A percentile compares a stretch with the other conserved stretches of the same genome.
Evolutionary conservation across 2,113 vertebrate species (phyloP).

Genomic region (Conger conger): DNA sequence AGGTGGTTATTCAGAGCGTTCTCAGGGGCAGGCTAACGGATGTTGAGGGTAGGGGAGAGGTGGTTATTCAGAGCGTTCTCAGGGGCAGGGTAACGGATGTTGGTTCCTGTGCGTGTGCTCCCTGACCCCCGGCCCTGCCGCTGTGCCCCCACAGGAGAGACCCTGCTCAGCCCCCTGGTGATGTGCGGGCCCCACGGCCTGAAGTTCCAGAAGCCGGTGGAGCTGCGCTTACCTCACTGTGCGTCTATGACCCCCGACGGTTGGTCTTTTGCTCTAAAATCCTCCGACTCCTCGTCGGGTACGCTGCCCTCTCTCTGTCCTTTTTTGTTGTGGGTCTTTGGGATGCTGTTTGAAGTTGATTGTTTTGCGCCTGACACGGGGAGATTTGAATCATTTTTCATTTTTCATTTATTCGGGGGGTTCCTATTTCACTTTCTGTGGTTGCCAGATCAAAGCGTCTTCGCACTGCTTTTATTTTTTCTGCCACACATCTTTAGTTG

Average conservation of each 20-base stretch:
- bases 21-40: no score
- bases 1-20: no score
- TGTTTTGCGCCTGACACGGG: slow-evolving; percentile 50
- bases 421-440: slow-evolving; percentile 8
- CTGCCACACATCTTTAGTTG: neutral
- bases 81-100: neutral
- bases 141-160: slow-evolving; percentile 75
- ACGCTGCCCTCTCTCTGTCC: slow-evolving; percentile 93
- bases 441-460: slow-evolving; percentile 40
- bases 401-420: neutral
- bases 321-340: slow-evolving; percentile 72
- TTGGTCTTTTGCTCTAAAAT: slow-evolving; percentile 99
- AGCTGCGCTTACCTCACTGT: slow-evolving; percentile 94
- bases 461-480: slow-evolving; percentile 30
- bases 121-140: neutral
- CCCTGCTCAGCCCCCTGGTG: slow-evolving; percentile 88
- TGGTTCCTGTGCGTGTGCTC: neutral
- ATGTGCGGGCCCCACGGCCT: slow-evolving; percentile 95
- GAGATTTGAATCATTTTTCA: slow-evolving; percentile 45
- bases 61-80: no score
- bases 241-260: slow-evolving; percentile 97
- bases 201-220: slow-evolving; percentile 94
- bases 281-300: slow-evolving; percentile 97
- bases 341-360: slow-evolving; percentile 49
- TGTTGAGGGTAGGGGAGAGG: no score